phyloP scores from a whole-genome alignment of 2,797 vertebrate genomes.

The Malurus leucopterus region DNA sequence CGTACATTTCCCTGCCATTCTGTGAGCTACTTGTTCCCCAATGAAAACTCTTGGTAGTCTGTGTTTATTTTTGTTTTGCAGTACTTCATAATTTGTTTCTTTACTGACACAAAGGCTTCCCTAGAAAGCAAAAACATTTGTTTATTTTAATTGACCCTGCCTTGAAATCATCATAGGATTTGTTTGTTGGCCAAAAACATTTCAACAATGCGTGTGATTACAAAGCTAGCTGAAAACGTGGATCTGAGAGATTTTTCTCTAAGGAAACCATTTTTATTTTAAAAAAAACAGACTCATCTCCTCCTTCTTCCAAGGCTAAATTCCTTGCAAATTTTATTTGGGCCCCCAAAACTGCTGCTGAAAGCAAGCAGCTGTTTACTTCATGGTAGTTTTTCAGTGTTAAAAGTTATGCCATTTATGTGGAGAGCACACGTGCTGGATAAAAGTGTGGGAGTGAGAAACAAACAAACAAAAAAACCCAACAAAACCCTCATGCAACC shows the following conservation, averaged over 20 bases:
- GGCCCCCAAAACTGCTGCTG: background rate
- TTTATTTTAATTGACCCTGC: slow-evolving; percentile 38
- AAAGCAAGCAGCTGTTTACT: background rate
- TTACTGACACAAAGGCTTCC: slow-evolving; percentile 23
- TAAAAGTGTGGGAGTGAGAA: background rate
- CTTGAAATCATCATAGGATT: slow-evolving; percentile 9
- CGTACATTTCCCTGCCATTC: background rate
- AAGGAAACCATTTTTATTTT: background rate
- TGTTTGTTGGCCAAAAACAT: slow-evolving; percentile 5
- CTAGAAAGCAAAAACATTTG: background rate
- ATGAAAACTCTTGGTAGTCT: background rate
- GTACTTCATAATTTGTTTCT: background rate
- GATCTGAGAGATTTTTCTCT: background rate
- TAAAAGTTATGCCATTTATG: background rate
- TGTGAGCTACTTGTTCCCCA: background rate
- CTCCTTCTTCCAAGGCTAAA: background rate
- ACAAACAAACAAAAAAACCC: background rate
- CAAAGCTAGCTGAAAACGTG: background rate
- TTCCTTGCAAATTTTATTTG: background rate
- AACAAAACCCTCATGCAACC: background rate
- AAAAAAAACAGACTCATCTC: background rate
- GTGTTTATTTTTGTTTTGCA: slow-evolving; percentile 10
- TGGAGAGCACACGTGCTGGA: background rate
- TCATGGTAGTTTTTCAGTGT: background rate
- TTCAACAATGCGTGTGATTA: background rate